Conservation (phyloP, 2,113 vertebrate genomes). For the Cephalopterus ornatus region DNA sequence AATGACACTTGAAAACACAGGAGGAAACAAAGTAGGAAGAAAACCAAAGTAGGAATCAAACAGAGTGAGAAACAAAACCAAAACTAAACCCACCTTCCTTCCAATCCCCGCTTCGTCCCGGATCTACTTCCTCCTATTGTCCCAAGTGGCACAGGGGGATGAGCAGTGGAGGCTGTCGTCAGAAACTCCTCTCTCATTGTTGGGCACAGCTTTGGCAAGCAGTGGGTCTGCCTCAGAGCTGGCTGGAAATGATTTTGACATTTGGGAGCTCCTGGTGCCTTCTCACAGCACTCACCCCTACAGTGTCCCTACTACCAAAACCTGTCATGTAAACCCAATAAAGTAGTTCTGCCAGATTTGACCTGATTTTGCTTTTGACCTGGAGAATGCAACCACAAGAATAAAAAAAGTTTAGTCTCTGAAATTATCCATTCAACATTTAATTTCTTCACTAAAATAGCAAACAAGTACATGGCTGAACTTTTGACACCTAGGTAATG, state of each 20-base stretch:
- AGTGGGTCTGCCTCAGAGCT: fast-evolving
- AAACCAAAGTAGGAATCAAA: too few species aligned
- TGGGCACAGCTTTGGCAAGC: neutral
- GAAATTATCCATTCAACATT: neutral
- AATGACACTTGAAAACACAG: neutral
- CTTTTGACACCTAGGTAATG: neutral
- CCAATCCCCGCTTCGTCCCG: neutral
- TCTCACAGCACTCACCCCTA: neutral
- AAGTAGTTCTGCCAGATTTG: neutral
- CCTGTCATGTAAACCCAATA: neutral
- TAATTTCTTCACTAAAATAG: neutral
- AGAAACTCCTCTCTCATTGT: neutral
- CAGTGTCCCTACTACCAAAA: neutral
- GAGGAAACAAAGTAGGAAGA: too few species aligned
- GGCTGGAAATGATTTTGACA: neutral
- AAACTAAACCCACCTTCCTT: neutral
- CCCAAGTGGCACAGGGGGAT: fast-evolving
- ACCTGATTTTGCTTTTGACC: neutral
- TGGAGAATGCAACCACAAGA: neutral
- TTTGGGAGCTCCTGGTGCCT: neutral
- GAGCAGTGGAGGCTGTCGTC: neutral
- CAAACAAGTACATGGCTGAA: neutral
- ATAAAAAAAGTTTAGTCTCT: neutral
- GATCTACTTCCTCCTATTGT: neutral
- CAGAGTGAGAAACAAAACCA: neutral